Conservation (phyloP, 35 echinoderm and acorn worm species). For the Acanthaster planci region DNA sequence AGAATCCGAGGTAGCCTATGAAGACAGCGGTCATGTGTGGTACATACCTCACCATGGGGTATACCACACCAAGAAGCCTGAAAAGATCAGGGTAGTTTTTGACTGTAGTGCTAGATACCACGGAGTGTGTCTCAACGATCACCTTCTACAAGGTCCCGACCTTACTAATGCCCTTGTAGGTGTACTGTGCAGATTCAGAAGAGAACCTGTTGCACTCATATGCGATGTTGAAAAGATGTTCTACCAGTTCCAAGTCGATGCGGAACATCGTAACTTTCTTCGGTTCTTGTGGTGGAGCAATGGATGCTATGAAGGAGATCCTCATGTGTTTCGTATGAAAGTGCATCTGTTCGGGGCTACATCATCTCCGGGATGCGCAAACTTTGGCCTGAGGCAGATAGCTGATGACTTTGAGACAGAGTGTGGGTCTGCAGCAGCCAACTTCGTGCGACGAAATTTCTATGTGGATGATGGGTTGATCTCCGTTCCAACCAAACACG, state of each 20-base stretch:
- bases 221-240: slow-evolving; percentile 79
- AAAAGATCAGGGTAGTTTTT: slow-evolving; percentile 71
- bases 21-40: slow-evolving; percentile 39
- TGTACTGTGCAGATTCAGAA: slow-evolving; percentile 62
- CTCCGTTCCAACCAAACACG: slow-evolving; percentile 42
- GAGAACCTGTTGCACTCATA: slow-evolving; percentile 63
- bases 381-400: slow-evolving; percentile 69
- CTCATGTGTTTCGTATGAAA: slow-evolving; percentile 45
- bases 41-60: slow-evolving; percentile 77
- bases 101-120: slow-evolving; percentile 58
- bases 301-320: slow-evolving; percentile 34
- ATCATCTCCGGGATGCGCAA: slow-evolving; percentile 70
- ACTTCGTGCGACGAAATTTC: slow-evolving; percentile 64
- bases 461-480: slow-evolving; percentile 85
- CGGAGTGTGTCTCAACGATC: slow-evolving; percentile 62
- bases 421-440: slow-evolving; percentile 48
- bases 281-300: slow-evolving; percentile 74
- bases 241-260: slow-evolving; percentile 50
- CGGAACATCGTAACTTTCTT: slow-evolving; percentile 64
- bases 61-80: slow-evolving; percentile 73
- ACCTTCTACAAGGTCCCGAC: slow-evolving; percentile 68
- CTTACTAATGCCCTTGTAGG: slow-evolving; percentile 67
- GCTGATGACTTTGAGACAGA: slow-evolving; percentile 45
- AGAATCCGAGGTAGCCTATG: background rate
- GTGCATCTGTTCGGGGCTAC: slow-evolving; percentile 68